Conservation (phyloP, 2,797 vertebrate species). For the Gymnocypris eckloni region DNA sequence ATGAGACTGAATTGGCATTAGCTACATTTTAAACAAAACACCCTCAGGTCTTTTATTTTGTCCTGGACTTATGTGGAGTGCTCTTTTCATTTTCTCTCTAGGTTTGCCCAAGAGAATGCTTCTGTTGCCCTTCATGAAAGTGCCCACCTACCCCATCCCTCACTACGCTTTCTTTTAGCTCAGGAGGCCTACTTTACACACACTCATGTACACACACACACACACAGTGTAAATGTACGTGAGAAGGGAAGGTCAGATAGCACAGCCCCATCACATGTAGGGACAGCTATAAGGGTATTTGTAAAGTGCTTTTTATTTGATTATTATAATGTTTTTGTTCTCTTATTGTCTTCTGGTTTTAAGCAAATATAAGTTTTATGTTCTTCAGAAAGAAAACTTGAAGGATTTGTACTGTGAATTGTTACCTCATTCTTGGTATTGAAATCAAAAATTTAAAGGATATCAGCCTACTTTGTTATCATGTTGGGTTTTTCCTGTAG, state of each 20-base stretch:
- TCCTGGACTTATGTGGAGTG: constrained; percentile 89
- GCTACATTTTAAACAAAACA: constrained; percentile 74
- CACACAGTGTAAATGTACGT: constrained; percentile 2
- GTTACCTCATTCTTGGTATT: constrained; percentile 92
- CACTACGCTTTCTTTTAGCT: constrained; percentile 99
- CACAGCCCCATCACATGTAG: constrained; percentile 46
- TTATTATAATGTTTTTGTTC: constrained; percentile 61
- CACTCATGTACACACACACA: constrained; percentile 30
- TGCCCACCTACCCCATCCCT: constrained; percentile 96
- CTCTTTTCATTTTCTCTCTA: constrained; percentile 94
- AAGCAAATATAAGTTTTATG: constrained; percentile 87
- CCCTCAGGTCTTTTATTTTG: constrained; percentile 64
- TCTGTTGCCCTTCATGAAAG: constrained; percentile 99
- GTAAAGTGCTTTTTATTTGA: constrained; percentile 84
- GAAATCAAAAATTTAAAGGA: constrained; percentile 81
- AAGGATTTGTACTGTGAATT: constrained; percentile 99
- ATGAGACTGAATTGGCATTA: constrained; percentile 72
- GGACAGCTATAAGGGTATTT: constrained; percentile 82
- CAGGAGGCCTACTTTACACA: constrained; percentile 74
- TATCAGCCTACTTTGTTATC: constrained; percentile 81
- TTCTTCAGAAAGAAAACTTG: constrained; percentile 85
- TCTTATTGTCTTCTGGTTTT: constrained; percentile 87
- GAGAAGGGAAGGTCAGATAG: constrained; percentile 56
- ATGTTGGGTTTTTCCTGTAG: constrained; percentile 74
- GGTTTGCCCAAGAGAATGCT: constrained; percentile 99